These are phyloP conservation scores for Brienomyrus brachyistius DNA, from an alignment of 2,113 vertebrate species.

Conservation along the genomic window DNA sequence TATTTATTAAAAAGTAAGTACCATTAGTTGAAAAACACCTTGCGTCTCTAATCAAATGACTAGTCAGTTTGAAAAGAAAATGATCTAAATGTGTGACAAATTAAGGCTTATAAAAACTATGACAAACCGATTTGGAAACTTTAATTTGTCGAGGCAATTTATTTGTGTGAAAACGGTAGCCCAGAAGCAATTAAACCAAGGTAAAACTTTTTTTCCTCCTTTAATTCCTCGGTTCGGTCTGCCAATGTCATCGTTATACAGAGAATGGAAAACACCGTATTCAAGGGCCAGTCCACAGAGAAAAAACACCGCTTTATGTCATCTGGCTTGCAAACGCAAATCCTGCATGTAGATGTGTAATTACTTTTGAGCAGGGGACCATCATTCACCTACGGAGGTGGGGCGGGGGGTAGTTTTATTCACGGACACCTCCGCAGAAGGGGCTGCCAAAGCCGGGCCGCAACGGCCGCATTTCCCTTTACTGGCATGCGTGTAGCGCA, in stretches of 20 bases:
- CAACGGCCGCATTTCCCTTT: not conserved
- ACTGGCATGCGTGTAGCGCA: not conserved
- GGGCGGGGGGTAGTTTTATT: not conserved
- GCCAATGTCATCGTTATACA: not conserved
- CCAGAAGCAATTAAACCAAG: not conserved
- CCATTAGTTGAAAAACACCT: not conserved
- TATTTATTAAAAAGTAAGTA: not conserved
- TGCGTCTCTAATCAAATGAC: not conserved
- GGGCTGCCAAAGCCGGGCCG: not conserved
- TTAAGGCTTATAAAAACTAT: not conserved
- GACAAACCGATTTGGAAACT: not conserved
- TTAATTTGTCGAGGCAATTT: conserved; percentile 4
- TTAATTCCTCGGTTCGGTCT: not conserved
- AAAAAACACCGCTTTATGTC: conserved; percentile 3
- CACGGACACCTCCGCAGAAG: not conserved
- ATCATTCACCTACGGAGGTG: conserved; percentile 5
- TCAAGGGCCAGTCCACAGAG: not conserved
- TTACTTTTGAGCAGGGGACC: not conserved
- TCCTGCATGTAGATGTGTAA: not conserved
- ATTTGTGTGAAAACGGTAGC: conserved; percentile 3
- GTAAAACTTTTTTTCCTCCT: not conserved
- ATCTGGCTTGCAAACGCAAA: not conserved
- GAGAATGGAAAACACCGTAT: conserved; percentile 10
- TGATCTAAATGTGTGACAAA: not conserved
- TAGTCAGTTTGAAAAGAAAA: not conserved